phyloP scores from a whole-genome alignment of 2,113 vertebrate genomes.

The Brevimyrus niger region DNA sequence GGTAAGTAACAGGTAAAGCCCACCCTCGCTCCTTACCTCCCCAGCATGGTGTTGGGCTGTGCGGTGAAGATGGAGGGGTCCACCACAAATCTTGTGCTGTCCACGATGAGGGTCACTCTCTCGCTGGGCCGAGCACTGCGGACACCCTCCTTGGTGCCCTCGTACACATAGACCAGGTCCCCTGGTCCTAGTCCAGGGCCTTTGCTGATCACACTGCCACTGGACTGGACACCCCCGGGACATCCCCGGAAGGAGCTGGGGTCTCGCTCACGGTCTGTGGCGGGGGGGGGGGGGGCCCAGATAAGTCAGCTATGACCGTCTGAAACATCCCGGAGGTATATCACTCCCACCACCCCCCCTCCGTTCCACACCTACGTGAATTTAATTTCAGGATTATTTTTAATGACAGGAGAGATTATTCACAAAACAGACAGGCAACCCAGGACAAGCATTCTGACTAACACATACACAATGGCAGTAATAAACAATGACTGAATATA shows the following conservation, averaged over 20 bases:
- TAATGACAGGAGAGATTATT: background rate
- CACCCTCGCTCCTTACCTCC: conserved; percentile 69
- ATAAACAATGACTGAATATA: background rate
- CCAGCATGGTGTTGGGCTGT: conserved; percentile 96
- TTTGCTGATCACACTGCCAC: conserved; percentile 67
- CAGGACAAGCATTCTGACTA: background rate
- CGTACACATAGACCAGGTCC: conserved; percentile 89
- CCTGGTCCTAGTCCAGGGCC: conserved; percentile 50
- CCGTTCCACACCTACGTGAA: background rate
- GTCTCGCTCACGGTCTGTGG: conserved; percentile 83
- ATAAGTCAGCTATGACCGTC: background rate
- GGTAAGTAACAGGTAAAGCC: background rate
- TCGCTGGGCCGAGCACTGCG: conserved; percentile 72
- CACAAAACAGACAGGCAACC: background rate
- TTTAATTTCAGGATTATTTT: background rate
- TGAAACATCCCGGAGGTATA: background rate
- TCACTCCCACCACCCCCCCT: background rate
- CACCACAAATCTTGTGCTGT: conserved; percentile 94
- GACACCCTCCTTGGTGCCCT: conserved; percentile 78
- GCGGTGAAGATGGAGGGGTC: conserved; percentile 94
- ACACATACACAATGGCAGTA: background rate
- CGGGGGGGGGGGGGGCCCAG: background rate
- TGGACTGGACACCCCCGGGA: conserved; percentile 54
- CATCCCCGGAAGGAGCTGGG: conserved; percentile 59
- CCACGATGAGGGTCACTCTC: conserved; percentile 88